phyloP scores from a whole-genome alignment of 2,888 invertebrate species.

The Drosophila percnosoma region DNA sequence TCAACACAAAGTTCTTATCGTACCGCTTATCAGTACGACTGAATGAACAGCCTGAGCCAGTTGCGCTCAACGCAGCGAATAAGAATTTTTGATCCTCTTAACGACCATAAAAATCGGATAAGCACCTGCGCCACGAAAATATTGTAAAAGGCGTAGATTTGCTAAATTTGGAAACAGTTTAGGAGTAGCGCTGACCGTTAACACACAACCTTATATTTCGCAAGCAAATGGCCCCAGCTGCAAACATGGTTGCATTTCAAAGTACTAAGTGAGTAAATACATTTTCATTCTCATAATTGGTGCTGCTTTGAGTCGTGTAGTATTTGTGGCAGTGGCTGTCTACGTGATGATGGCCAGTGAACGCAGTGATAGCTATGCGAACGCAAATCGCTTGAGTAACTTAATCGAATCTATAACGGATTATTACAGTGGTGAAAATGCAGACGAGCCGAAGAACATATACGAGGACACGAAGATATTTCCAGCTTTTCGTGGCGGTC shows the following conservation, averaged over 20 bases:
- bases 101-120: conserved; percentile 43
- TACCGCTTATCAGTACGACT: conserved; percentile 37
- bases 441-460: conserved; percentile 53
- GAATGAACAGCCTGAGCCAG: conserved; percentile 8
- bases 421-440: conserved; percentile 50
- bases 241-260: conserved; percentile 53
- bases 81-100: conserved; percentile 31
- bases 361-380: conserved; percentile 11
- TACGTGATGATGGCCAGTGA: conserved; percentile 41
- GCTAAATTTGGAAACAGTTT: conserved; percentile 44
- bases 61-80: conserved; percentile 26
- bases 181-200: conserved; percentile 41
- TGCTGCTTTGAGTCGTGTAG: conserved; percentile 4
- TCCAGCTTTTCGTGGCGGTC: conserved; percentile 88
- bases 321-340: conserved; percentile 2
- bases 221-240: not conserved
- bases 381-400: conserved; percentile 22
- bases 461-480: conserved; percentile 84
- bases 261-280: conserved; percentile 46
- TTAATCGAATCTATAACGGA: conserved; percentile 46
- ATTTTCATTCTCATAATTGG: not conserved
- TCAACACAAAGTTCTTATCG: conserved; percentile 34
- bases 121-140: conserved; percentile 21
- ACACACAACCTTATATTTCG: conserved; percentile 14
- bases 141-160: conserved; percentile 36